phyloP scores from a whole-genome alignment of 2,113 vertebrate genomes.

The Hymenochirus boettgeri region DNA sequence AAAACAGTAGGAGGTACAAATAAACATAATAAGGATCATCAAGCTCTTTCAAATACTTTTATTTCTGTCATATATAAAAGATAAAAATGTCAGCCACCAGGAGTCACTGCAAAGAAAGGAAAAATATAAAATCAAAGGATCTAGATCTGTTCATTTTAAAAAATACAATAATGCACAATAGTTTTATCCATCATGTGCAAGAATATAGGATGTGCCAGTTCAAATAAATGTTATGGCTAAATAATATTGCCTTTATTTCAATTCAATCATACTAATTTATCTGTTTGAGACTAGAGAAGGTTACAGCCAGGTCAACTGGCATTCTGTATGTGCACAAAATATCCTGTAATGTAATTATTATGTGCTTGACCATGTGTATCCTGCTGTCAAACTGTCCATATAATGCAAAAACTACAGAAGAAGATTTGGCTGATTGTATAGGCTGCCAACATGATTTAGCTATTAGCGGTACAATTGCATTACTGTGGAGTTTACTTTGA shows the following conservation, averaged over 20 bases:
- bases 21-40: too few relatives aligned
- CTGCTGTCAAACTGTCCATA: constrained; percentile 48
- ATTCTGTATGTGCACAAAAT: constrained; percentile 27
- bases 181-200: background rate
- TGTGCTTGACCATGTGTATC: constrained; percentile 42
- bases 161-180: too few relatives aligned
- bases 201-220: constrained; percentile 4
- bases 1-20: too few relatives aligned
- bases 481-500: constrained; percentile 34
- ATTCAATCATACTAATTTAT: constrained; percentile 45
- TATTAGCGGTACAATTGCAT: constrained; percentile 47
- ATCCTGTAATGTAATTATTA: constrained; percentile 48
- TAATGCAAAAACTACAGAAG: constrained; percentile 39
- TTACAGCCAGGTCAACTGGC: constrained; percentile 49
- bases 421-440: constrained; percentile 42
- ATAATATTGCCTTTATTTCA: constrained; percentile 6
- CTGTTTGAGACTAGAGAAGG: constrained; percentile 42
- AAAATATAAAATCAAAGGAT: too few relatives aligned
- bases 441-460: constrained; percentile 46
- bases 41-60: too few relatives aligned
- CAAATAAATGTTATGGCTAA: constrained; percentile 12
- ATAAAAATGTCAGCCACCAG: too few relatives aligned
- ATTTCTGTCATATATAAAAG: too few relatives aligned
- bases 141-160: too few relatives aligned
- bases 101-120: too few relatives aligned